Conservation (phyloP, 2,888 invertebrate genomes). For the Electrophaes corylata region DNA sequence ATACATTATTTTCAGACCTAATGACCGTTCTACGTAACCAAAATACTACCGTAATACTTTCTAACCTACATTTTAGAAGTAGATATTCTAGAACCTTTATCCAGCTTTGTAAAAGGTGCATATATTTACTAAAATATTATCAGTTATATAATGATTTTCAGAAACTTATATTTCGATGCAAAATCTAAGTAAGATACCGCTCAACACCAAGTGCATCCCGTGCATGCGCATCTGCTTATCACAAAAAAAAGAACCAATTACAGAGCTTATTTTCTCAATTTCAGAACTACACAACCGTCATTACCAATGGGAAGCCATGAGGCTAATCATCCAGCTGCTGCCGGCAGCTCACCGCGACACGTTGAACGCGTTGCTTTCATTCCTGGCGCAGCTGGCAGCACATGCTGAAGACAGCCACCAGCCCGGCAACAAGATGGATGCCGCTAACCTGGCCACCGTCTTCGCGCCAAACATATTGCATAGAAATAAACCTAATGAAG, state of each 20-base stretch:
- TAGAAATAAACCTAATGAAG: conserved; percentile 86
- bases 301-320: conserved; percentile 92
- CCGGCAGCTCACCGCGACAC: conserved; percentile 96
- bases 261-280: conserved; percentile 32
- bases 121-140: too few species aligned
- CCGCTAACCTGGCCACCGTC: conserved; percentile 95
- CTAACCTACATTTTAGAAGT: too few species aligned
- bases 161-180: too few species aligned
- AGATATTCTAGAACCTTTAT: too few species aligned
- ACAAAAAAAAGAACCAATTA: not conserved
- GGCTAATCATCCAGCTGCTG: conserved; percentile 92
- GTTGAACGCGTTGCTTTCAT: conserved; percentile 91
- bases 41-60: too few species aligned
- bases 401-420: conserved; percentile 87
- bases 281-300: conserved; percentile 92
- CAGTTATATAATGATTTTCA: too few species aligned
- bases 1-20: too few species aligned
- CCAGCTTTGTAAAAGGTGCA: too few species aligned
- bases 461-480: conserved; percentile 97
- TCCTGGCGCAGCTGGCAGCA: conserved; percentile 90
- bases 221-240: too few species aligned
- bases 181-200: too few species aligned
- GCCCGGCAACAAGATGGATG: conserved; percentile 96
- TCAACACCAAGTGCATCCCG: too few species aligned
- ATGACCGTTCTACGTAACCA: too few species aligned